Evolutionary conservation across 2,113 vertebrate genomes (phyloP).

Genomic region (Sorex fumeus): DNA sequence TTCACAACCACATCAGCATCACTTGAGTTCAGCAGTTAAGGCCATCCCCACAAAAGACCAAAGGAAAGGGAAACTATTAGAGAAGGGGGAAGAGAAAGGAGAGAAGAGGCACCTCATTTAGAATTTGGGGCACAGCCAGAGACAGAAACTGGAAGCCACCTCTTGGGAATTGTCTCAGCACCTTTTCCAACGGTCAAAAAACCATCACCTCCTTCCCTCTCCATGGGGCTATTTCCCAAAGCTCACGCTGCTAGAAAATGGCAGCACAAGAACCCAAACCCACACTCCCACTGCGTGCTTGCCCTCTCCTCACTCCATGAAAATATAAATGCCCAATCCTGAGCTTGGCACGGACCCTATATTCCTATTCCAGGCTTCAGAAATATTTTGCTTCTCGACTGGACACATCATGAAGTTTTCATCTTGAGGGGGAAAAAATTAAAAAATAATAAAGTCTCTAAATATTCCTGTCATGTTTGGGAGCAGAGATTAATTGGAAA

Average conservation of each 20-base stretch:
- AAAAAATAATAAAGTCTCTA: constrained; percentile 64
- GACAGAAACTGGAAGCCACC: not conserved
- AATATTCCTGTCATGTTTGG: constrained; percentile 74
- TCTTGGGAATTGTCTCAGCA: not conserved
- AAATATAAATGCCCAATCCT: not conserved
- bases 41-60: not conserved
- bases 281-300: not conserved
- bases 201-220: not conserved
- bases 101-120: not conserved
- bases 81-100: not conserved
- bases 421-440: not conserved
- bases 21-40: not conserved
- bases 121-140: not conserved
- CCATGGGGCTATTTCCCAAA: not conserved
- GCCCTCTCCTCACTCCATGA: not conserved
- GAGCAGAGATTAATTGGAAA: constrained; percentile 77
- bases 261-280: not conserved
- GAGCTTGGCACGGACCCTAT: not conserved
- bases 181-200: not conserved
- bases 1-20: not conserved
- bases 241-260: not conserved
- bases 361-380: not conserved
- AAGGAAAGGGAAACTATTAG: constrained; percentile 7
- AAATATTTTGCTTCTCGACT: not conserved
- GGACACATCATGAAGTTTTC: not conserved